Conservation (phyloP, 2,888 invertebrate species). For the Synanthedon vespiformis region DNA sequence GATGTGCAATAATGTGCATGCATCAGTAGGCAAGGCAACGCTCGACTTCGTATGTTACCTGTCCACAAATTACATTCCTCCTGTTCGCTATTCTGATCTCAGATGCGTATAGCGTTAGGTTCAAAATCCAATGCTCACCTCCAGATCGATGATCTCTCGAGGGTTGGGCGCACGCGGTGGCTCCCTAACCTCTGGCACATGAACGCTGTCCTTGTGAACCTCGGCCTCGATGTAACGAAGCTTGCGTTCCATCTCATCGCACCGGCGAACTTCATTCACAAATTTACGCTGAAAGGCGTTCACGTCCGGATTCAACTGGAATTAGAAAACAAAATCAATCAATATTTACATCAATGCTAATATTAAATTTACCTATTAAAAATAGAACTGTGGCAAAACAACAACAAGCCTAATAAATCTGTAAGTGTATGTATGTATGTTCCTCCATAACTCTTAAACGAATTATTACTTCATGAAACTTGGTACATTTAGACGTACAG, state of each 20-base stretch:
- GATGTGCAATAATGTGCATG: no score
- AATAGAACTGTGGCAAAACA: no score
- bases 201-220: conserved; percentile 85
- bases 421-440: no score
- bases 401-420: no score
- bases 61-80: no score
- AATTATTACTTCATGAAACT: no score
- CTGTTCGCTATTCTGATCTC: neutral
- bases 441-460: no score
- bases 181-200: conserved; percentile 80
- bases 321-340: conserved; percentile 10
- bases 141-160: conserved; percentile 89
- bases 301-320: conserved; percentile 84
- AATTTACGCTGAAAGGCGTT: conserved; percentile 93
- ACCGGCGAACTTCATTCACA: conserved; percentile 89
- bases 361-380: no score
- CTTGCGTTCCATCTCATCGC: conserved; percentile 93
- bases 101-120: neutral
- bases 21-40: no score
- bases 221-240: conserved; percentile 88
- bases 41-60: no score
- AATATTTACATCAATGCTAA: no score
- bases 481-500: no score
- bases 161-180: conserved; percentile 83
- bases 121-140: conserved; percentile 61